These are phyloP conservation scores for Amphiura filiformis DNA, from an alignment of 35 echinoderm and acorn worm genomes.

Conservation along the genomic window DNA sequence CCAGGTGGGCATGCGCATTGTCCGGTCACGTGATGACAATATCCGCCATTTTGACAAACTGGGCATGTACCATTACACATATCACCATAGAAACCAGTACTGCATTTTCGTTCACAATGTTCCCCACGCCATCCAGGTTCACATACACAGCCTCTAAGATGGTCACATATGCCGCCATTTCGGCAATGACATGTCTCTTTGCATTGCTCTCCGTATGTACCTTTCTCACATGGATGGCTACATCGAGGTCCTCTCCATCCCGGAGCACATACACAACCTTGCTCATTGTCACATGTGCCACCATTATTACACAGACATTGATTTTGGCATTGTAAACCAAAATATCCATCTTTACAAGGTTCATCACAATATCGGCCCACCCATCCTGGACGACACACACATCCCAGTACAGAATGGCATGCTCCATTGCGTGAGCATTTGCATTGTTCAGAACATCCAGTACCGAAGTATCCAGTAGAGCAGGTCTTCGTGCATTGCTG, in stretches of 20 bases:
- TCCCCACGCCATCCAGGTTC: conserved; percentile 71
- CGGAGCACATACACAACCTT: conserved; percentile 61
- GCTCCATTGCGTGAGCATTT: conserved; percentile 54
- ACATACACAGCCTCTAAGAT: conserved; percentile 53
- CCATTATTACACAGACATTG: conserved; percentile 72
- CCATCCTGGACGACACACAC: conserved; percentile 79
- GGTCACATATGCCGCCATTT: conserved; percentile 51
- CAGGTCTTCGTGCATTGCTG: conserved; percentile 51
- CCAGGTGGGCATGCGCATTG: conserved; percentile 47
- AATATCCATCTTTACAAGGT: conserved; percentile 46
- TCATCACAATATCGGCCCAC: conserved; percentile 49
- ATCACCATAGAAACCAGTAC: conserved; percentile 56
- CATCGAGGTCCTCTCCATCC: conserved; percentile 59
- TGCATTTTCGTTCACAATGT: conserved; percentile 53
- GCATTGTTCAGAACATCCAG: conserved; percentile 50
- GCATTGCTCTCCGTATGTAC: conserved; percentile 54
- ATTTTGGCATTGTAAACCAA: conserved; percentile 58
- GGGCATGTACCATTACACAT: conserved; percentile 41
- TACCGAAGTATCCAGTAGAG: conserved; percentile 51
- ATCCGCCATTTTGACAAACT: conserved; percentile 44
- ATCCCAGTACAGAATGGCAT: conserved; percentile 48
- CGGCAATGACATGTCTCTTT: conserved; percentile 56
- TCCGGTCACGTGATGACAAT: conserved; percentile 46
- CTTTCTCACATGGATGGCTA: conserved; percentile 26
- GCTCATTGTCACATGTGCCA: conserved; percentile 47